phyloP scores from a whole-genome alignment of 2,797 vertebrate species.

The Gallinago nigripennis region DNA sequence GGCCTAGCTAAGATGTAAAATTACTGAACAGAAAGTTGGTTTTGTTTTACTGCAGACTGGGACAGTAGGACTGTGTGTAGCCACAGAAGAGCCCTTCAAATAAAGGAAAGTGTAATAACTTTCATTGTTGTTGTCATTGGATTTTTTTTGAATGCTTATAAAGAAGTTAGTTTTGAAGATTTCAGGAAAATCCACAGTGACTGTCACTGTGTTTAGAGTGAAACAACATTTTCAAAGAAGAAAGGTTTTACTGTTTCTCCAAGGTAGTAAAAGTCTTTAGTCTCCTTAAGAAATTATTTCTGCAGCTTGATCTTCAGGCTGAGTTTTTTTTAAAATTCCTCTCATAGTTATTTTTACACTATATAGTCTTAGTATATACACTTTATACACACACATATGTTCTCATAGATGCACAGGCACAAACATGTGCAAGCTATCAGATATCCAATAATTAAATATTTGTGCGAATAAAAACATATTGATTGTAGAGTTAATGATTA shows the following conservation, averaged over 20 bases:
- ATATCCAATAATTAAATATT: background rate
- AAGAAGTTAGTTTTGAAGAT: background rate
- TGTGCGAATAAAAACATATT: background rate
- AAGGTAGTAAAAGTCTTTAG: background rate
- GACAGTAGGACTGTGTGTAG: background rate
- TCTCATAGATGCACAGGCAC: background rate
- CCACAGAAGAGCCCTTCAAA: background rate
- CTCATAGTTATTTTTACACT: background rate
- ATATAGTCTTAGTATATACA: background rate
- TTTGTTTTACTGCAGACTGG: no score
- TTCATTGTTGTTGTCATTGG: no score
- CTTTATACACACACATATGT: background rate
- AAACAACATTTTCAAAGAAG: background rate
- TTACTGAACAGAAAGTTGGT: no score
- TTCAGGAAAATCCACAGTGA: background rate
- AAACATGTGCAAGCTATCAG: background rate
- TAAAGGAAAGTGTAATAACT: background rate
- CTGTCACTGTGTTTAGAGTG: accelerated
- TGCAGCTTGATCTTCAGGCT: background rate
- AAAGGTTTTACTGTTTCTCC: background rate
- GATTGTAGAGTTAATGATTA: background rate
- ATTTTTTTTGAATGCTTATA: background rate
- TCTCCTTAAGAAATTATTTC: background rate
- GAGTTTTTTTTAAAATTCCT: background rate
- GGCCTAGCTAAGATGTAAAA: no score